phyloP scores from a whole-genome alignment of 2,888 invertebrate genomes.

The Strigamia transsilvanica region DNA sequence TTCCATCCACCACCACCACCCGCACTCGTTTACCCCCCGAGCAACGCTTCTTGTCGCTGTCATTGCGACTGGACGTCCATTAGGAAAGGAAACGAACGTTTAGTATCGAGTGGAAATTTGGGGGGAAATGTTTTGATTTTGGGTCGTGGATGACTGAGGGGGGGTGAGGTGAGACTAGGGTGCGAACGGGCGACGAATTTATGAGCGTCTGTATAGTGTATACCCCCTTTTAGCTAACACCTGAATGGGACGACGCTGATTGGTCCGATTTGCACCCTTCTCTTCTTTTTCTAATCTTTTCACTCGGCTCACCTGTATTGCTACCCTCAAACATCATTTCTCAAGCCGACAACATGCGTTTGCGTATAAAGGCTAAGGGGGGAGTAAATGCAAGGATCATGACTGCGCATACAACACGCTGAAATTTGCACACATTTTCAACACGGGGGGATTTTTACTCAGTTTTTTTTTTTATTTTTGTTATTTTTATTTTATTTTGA shows the following conservation, averaged over 20 bases:
- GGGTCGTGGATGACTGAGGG: background rate
- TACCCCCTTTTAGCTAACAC: background rate
- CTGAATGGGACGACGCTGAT: background rate
- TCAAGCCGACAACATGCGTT: slow-evolving; percentile 35
- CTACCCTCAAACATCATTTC: slow-evolving; percentile 41
- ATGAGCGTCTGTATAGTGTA: background rate
- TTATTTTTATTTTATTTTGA: background rate
- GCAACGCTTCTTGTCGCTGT: background rate
- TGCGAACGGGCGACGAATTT: background rate
- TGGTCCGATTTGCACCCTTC: background rate
- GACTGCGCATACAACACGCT: background rate
- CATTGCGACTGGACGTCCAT: background rate
- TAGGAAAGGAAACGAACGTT: background rate
- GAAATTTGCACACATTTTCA: background rate
- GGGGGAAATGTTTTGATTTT: background rate
- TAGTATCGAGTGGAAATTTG: background rate
- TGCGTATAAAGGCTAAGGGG: background rate
- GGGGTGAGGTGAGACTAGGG: background rate
- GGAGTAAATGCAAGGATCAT: slow-evolving; percentile 12
- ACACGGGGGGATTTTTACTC: background rate
- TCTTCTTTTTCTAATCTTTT: slow-evolving; percentile 17
- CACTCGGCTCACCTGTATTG: slow-evolving; percentile 16
- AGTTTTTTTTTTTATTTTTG: no score
- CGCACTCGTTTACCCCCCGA: background rate
- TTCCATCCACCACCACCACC: background rate